Conservation (phyloP, 2,888 invertebrate species). For the Hemithea aestivaria region DNA sequence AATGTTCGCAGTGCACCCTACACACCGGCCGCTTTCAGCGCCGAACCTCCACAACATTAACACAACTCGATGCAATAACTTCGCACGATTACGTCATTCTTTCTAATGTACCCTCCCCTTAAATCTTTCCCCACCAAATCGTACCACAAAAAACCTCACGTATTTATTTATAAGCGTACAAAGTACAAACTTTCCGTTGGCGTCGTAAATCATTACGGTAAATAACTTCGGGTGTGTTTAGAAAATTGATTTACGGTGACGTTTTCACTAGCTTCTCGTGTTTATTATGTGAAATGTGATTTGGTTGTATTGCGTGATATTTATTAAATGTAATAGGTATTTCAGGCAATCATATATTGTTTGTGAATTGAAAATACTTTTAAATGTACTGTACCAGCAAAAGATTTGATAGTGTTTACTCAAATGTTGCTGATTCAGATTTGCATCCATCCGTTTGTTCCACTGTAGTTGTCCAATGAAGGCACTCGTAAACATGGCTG, state of each 20-base stretch:
- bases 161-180: constrained; percentile 30
- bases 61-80: constrained; percentile 68
- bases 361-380: no score
- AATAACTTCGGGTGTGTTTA: constrained; percentile 55
- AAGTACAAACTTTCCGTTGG: constrained; percentile 45
- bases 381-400: no score
- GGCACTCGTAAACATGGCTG: neutral
- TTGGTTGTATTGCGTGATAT: constrained; percentile 21
- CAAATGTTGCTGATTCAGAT: no score
- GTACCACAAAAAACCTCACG: constrained; percentile 37
- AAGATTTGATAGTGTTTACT: no score
- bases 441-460: no score
- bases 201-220: constrained; percentile 57
- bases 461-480: no score
- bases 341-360: no score
- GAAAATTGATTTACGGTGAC: constrained; percentile 66
- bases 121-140: constrained; percentile 43
- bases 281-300: constrained; percentile 53
- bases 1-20: constrained; percentile 61
- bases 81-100: constrained; percentile 42
- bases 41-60: constrained; percentile 45
- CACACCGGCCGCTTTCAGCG: constrained; percentile 32
- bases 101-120: constrained; percentile 45
- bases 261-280: constrained; percentile 58
- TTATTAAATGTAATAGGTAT: no score